Conservation (phyloP, 2,888 invertebrate species). For the Drosophila gaucha region DNA sequence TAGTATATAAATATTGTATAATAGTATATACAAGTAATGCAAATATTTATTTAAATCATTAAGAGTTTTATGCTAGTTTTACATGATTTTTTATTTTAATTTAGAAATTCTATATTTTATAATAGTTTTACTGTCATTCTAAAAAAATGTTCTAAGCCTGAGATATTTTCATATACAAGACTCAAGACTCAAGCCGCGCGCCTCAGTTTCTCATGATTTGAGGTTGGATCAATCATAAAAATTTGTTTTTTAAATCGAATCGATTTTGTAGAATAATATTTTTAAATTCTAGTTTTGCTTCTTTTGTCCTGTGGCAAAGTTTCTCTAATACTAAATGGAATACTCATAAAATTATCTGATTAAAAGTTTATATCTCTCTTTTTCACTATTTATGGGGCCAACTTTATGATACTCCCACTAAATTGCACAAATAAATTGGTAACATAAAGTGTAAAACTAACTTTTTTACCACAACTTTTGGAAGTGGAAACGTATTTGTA, state of each 20-base stretch:
- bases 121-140: too few species aligned
- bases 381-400: not conserved
- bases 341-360: not conserved
- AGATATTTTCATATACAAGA: too few species aligned
- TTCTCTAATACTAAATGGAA: not conserved
- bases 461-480: not conserved
- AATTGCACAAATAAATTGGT: not conserved
- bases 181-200: too few species aligned
- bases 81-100: not conserved
- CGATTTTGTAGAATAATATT: not conserved
- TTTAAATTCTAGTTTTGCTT: not conserved
- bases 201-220: too few species aligned
- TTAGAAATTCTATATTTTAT: not conserved
- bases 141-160: too few species aligned
- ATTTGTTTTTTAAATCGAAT: not conserved
- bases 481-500: constrained; percentile 4
- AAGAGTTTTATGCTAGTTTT: not conserved
- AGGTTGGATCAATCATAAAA: not conserved
- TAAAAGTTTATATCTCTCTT: not conserved
- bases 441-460: constrained; percentile 5
- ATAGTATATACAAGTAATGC: too few species aligned
- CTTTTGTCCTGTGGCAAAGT: not conserved
- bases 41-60: not conserved
- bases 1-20: too few species aligned
- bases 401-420: not conserved